Base-by-base conservation (phyloP, 2,888 invertebrate genomes). In the Limnephilus marmoratus region DNA sequence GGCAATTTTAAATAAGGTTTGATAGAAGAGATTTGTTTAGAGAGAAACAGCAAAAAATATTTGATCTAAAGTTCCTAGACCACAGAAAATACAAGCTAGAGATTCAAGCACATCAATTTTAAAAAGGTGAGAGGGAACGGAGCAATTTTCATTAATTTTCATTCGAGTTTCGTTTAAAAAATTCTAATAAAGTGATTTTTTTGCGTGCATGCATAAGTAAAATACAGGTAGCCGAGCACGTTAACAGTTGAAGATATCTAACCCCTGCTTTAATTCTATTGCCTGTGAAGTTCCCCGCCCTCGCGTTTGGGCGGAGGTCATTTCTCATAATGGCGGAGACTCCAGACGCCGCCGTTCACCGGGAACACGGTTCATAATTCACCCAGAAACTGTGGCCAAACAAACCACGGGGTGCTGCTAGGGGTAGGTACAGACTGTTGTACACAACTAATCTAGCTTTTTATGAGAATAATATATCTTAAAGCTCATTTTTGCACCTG, bases 191-290 rank as follows among this genome's bases (percentile, higher is more conserved):
- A 24, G 5, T 2, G 9, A 24, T 68, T n/a, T 24, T 1, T 68
- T 24, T 24, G 68, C 24, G 7, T 68, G 24, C 53, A 24, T 68
- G 24, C 24, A 24, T 68, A 68, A 68, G 24, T 24, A 68, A 68
- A 68, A 68, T 68, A 68, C 68, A 68, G 68, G 68, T 68, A 83
- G 24, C 83, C 37, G 83, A 37, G 9, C 24, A 83, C 37, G 24
- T 18, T 37, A 31, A 3, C 37, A 83, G 24, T 18, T 34, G 41
- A n/a, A 83, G 83, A 83, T 34, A 83, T 83, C 37, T 11, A 49
- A 45, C 45, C 34, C 53, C 85, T 68, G 90, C 68, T 90, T 83
- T 53, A 53, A 90, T 83, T 90, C 83, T 85, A 90, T 90, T 90
- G 85, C 24, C 90, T 68, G 83, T 37, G 80, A 90, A 90, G 82